phyloP scores from a whole-genome alignment of 2,797 vertebrate species.

The Scolopax rusticola region DNA sequence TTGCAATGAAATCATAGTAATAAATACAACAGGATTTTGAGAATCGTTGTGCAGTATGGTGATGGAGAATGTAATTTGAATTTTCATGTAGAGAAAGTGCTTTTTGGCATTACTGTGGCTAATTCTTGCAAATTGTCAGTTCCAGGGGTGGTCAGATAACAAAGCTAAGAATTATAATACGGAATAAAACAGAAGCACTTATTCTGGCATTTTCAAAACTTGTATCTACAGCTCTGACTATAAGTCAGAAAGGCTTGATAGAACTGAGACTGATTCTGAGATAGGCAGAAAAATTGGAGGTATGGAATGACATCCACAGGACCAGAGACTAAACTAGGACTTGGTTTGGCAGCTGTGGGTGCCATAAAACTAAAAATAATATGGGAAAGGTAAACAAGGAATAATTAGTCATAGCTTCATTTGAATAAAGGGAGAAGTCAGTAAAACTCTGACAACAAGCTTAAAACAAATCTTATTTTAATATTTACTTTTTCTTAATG shows the following conservation, averaged over 20 bases:
- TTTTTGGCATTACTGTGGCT: not conserved
- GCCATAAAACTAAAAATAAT: not conserved
- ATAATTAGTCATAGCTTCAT: not conserved
- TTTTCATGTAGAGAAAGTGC: not conserved
- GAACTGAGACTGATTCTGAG: not conserved
- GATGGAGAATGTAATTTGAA: not conserved
- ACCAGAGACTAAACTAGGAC: not conserved
- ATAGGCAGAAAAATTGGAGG: rapidly evolving
- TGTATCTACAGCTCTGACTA: rapidly evolving
- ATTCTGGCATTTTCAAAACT: not conserved
- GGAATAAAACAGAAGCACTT: not conserved
- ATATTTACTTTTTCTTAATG: not conserved
- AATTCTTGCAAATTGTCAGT: not conserved
- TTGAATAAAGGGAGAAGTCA: not conserved
- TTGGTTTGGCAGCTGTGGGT: not conserved
- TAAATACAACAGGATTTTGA: not conserved
- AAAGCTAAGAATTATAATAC: not conserved
- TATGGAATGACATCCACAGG: not conserved
- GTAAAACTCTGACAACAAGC: not conserved
- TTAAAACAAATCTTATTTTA: not conserved
- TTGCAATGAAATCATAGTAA: not conserved
- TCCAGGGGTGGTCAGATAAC: not conserved
- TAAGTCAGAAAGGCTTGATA: not conserved
- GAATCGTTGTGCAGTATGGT: not conserved
- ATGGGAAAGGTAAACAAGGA: not conserved